phyloP scores from a whole-genome alignment of 2,797 vertebrate genomes.

The Rhodeus uyekii region DNA sequence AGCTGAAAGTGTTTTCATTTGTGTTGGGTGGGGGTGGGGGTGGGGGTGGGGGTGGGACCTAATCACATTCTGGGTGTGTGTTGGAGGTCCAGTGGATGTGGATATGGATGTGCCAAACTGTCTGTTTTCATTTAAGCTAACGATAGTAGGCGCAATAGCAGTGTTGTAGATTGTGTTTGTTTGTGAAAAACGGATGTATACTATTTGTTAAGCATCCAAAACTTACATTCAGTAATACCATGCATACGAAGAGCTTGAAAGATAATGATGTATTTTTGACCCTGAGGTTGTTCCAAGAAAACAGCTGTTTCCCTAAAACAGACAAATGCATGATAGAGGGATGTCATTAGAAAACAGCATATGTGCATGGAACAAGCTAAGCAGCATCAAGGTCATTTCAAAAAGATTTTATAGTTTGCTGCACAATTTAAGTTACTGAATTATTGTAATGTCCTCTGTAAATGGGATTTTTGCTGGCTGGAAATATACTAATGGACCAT shows the following conservation, averaged over 20 bases:
- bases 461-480: neutral
- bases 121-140: constrained; percentile 15
- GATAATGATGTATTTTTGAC: constrained; percentile 36
- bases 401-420: neutral
- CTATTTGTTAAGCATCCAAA: neutral
- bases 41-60: too few relatives aligned
- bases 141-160: neutral
- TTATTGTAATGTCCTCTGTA: constrained; percentile 11
- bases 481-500: constrained; percentile 19
- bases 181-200: neutral
- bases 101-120: neutral
- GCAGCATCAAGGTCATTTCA: neutral
- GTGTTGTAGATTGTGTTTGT: neutral
- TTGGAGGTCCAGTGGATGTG: neutral
- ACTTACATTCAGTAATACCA: constrained; percentile 68
- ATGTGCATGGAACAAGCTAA: constrained; percentile 3
- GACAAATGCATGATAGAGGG: neutral
- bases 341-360: constrained; percentile 21
- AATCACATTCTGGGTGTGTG: neutral
- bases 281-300: constrained; percentile 51
- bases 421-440: neutral
- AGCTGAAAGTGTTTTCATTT: neutral
- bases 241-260: constrained; percentile 61
- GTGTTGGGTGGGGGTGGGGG: neutral
- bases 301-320: constrained; percentile 17